Conservation (phyloP, 37 sponge, comb jelly and placozoan genomes). For the Halichondria panicea region DNA sequence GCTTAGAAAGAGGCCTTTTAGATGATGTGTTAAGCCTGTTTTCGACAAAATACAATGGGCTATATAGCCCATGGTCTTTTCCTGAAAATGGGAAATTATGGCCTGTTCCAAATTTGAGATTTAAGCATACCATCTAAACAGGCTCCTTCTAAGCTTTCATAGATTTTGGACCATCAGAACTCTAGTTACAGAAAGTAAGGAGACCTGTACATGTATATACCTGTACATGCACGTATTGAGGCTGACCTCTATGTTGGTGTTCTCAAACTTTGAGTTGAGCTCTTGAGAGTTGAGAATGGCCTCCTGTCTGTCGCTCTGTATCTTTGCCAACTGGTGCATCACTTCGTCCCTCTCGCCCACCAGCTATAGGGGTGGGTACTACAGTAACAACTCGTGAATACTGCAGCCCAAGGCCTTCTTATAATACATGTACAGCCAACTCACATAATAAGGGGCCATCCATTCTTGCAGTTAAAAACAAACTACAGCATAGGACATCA, state of each 20-base stretch:
- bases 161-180: not conserved
- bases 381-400: not conserved
- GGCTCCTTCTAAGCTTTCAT: too few species aligned
- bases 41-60: too few species aligned
- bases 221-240: not conserved
- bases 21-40: too few species aligned
- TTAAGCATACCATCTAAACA: too few species aligned
- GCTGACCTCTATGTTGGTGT: constrained; percentile 14
- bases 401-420: not conserved
- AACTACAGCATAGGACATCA: too few species aligned
- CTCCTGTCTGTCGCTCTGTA: constrained; percentile 22
- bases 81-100: too few species aligned
- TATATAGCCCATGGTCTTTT: too few species aligned
- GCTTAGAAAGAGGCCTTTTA: too few species aligned
- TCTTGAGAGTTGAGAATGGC: constrained; percentile 9
- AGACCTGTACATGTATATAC: not conserved
- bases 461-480: too few species aligned
- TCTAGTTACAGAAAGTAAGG: not conserved
- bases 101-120: too few species aligned
- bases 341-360: constrained; percentile 21
- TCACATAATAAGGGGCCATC: too few species aligned
- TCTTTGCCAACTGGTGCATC: not conserved
- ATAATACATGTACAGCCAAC: not conserved
- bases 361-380: not conserved
- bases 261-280: constrained; percentile 13